phyloP scores from a whole-genome alignment of 2,113 vertebrate genomes.

The Cochlearius cochlearius region DNA sequence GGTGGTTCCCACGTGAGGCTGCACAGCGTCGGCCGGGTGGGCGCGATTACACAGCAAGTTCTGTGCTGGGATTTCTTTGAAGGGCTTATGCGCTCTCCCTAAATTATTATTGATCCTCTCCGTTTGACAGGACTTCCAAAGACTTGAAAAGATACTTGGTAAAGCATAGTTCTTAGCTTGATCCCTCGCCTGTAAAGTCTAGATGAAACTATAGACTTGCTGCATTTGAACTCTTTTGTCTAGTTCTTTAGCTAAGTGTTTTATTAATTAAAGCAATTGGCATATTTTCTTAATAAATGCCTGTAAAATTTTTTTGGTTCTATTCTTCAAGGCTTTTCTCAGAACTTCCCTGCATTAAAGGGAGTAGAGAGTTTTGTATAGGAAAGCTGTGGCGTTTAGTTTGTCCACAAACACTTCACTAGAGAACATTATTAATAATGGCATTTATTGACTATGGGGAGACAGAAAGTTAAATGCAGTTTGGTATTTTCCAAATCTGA shows the following conservation, averaged over 20 bases:
- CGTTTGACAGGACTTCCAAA: neutral
- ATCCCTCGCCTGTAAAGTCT: neutral
- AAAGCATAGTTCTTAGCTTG: neutral
- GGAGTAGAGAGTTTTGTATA: neutral
- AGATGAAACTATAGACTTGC: neutral
- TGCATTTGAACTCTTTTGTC: neutral
- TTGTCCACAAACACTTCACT: neutral
- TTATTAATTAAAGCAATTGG: neutral
- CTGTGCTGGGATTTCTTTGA: slow-evolving; percentile 1
- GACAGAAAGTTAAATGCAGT: neutral
- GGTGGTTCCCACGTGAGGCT: neutral
- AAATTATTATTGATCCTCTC: neutral
- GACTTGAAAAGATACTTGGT: neutral
- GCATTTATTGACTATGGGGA: neutral
- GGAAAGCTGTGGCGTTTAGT: neutral
- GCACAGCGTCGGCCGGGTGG: neutral
- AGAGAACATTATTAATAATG: neutral
- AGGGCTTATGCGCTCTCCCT: neutral
- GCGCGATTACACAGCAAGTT: neutral
- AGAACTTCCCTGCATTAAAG: neutral
- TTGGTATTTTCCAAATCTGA: neutral
- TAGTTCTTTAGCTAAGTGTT: neutral
- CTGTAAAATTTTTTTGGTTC: neutral
- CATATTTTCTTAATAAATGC: neutral
- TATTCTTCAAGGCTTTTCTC: neutral